A percentile compares a stretch with the other conserved stretches of the same genome.
These are phyloP conservation scores for Quadroppia sp. DNA, from an alignment of 2,888 invertebrate genomes.

Conservation along the genomic window DNA sequence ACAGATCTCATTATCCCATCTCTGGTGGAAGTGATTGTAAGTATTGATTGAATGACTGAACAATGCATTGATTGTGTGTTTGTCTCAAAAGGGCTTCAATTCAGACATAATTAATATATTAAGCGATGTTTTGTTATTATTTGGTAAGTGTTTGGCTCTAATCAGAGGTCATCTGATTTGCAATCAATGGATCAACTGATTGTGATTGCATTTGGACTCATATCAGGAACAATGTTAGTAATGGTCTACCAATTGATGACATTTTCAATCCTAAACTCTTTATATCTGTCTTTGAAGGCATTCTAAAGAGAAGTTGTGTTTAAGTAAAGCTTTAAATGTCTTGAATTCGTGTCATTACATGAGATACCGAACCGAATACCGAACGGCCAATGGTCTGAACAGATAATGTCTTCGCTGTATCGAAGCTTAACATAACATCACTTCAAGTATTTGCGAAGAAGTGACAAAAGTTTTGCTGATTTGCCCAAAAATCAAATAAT, in stretches of 20 bases:
- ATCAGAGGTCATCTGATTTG: background rate
- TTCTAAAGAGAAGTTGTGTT: slow-evolving; percentile 15
- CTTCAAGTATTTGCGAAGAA: background rate
- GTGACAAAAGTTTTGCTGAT: slow-evolving; percentile 23
- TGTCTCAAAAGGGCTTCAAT: slow-evolving; percentile 62
- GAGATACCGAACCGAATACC: background rate
- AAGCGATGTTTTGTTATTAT: slow-evolving; percentile 75
- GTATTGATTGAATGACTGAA: slow-evolving; percentile 2
- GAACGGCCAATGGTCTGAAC: background rate
- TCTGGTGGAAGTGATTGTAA: slow-evolving; percentile 40
- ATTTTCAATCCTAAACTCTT: background rate
- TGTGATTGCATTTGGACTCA: slow-evolving; percentile 14
- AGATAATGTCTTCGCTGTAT: background rate
- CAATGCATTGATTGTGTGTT: slow-evolving; percentile 39
- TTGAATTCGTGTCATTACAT: background rate
- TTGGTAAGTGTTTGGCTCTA: slow-evolving; percentile 56
- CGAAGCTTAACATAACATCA: slow-evolving; percentile 1
- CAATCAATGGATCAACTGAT: background rate
- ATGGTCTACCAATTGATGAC: background rate
- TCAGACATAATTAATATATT: slow-evolving; percentile 75
- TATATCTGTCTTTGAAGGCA: background rate
- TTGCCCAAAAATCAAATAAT: background rate
- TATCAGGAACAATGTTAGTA: slow-evolving; percentile 38
- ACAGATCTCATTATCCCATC: slow-evolving; percentile 66
- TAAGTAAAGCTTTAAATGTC: slow-evolving; percentile 4